Base-by-base conservation (phyloP, 37 sponge, comb jelly and placozoan genomes). In the Petrosia ficiformis region DNA sequence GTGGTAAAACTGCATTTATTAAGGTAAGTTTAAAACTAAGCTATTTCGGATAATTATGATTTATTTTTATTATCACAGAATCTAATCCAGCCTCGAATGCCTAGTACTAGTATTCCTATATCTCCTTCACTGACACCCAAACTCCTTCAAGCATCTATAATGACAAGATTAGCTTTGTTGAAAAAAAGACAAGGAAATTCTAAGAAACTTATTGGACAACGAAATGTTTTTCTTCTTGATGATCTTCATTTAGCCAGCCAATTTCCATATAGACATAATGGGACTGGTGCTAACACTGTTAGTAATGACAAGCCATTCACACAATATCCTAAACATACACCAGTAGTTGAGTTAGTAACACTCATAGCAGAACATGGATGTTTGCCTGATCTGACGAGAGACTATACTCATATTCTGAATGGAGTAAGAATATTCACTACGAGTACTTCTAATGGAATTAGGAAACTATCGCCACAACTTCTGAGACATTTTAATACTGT, bases 1-100 rank as follows among this genome's bases (percentile, higher is more conserved):
- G 64, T 32, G 91, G 91, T 40, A 90, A 90, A 66, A 90, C 83
- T 1, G 65, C 74, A 21, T 68, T 85, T 28, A 67, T 85, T 28
- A 42, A 82, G 52, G 86, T 86, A 56, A 26, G n/a, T n/a, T n/a
- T n/a, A n/a, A n/a, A n/a, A n/a, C n/a, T n/a, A n/a, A n/a, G n/a
- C n/a, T n/a, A n/a, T n/a, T n/a, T n/a, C n/a, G n/a, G n/a, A n/a
- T n/a, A n/a, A n/a, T n/a, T n/a, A n/a, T n/a, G n/a, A n/a, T n/a
- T n/a, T n/a, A n/a, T n/a, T n/a, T 56, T 33, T 60, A 43, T 4
- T 63, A 19, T 24, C 56, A 2, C 68, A 65, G 36, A 1, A 57
- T 24, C 43, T 73, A 31, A 40, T 85, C 35, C 66, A 67, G 42
- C n/a, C 43, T 22, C 54, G 56, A 30, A 19, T 57, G 3, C 63